Evolutionary conservation across 2,797 vertebrate genomes (phyloP).

Genomic region (Synanceia verrucosa): DNA sequence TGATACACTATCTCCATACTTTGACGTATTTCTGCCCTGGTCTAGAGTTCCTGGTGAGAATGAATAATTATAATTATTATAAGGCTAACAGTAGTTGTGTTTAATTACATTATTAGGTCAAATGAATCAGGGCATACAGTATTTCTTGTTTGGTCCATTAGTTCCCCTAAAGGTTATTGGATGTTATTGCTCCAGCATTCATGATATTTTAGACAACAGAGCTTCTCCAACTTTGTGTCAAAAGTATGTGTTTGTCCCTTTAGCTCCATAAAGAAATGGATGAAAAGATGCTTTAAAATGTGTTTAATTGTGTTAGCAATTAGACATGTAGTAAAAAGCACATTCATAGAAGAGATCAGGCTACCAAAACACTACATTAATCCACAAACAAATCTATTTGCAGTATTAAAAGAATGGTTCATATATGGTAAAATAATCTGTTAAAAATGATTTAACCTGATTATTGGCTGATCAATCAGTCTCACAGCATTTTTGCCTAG

Average conservation of each 20-base stretch:
- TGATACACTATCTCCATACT: not conserved
- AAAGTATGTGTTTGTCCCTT: not conserved
- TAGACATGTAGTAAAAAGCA: conserved; percentile 34
- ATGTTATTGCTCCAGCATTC: not conserved
- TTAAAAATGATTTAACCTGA: not conserved
- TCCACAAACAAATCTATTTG: conserved; percentile 6
- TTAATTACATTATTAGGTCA: not conserved
- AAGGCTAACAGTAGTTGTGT: not conserved
- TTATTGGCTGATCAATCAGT: not conserved
- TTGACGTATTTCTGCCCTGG: not conserved
- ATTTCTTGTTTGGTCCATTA: not conserved
- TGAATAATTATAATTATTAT: too few species aligned
- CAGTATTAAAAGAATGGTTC: conserved; percentile 16
- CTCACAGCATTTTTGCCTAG: conserved; percentile 1
- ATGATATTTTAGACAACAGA: not conserved
- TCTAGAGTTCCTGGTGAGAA: too few species aligned
- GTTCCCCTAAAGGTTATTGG: too few species aligned
- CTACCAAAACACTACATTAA: conserved; percentile 19
- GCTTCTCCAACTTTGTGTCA: not conserved
- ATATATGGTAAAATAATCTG: conserved; percentile 3
- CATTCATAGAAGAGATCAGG: conserved; percentile 5
- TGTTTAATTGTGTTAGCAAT: conserved; percentile 53
- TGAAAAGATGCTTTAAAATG: conserved; percentile 16
- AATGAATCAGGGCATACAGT: not conserved
- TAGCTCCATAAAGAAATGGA: not conserved